These are phyloP conservation scores for Platyrinchus mystaceus DNA, from an alignment of 2,797 vertebrate species.

Conservation along the genomic window DNA sequence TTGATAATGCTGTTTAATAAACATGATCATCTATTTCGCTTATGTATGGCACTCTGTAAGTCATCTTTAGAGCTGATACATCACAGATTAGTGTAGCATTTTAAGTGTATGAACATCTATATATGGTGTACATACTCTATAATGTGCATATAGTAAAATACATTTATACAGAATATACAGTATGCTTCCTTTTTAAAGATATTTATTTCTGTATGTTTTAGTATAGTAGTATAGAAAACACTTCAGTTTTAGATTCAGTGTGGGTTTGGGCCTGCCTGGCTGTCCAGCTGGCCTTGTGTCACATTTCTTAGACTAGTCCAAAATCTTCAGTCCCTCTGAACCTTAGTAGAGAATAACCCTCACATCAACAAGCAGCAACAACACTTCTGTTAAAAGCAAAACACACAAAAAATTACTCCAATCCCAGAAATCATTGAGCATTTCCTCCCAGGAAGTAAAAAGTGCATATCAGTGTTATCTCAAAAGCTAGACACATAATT, in stretches of 20 bases:
- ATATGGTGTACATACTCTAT: not conserved
- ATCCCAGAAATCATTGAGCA: not conserved
- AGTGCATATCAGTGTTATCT: not conserved
- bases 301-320: not conserved
- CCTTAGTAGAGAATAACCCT: not conserved
- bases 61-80: not conserved
- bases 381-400: not conserved
- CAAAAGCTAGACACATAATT: slow-evolving; percentile 21
- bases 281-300: not conserved
- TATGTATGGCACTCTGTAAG: not conserved
- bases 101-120: not conserved
- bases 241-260: not conserved
- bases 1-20: not conserved
- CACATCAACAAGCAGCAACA: not conserved
- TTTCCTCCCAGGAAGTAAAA: slow-evolving; percentile 43
- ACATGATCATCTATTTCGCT: not conserved
- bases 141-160: not conserved
- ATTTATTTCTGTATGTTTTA: not conserved
- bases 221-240: not conserved
- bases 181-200: not conserved
- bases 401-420: not conserved
- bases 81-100: not conserved
- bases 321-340: not conserved
- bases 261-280: not conserved
- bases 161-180: not conserved